These are phyloP conservation scores for Drosophila azteca DNA, from an alignment of 1,140 invertebrate genomes.

Conservation along the genomic window DNA sequence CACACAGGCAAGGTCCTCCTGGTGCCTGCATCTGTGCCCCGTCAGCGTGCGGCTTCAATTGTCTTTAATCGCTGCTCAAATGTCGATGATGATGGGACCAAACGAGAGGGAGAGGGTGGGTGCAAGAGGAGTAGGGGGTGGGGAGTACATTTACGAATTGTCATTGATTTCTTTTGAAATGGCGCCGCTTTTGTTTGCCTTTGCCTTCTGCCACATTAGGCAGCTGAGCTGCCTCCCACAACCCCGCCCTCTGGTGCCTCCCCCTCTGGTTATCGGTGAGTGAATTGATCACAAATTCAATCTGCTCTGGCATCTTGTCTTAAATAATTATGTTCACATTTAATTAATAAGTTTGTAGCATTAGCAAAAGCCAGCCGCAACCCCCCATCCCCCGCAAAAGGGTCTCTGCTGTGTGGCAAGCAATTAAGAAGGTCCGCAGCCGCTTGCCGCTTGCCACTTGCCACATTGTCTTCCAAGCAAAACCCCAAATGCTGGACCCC, in stretches of 20 bases:
- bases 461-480: constrained; percentile 48
- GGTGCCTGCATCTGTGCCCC: constrained; percentile 40
- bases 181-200: constrained; percentile 54
- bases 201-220: constrained; percentile 66
- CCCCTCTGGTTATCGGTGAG: constrained; percentile 11
- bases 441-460: neutral
- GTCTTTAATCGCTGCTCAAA: constrained; percentile 62
- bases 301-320: constrained; percentile 45
- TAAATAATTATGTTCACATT: constrained; percentile 69
- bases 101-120: constrained; percentile 4
- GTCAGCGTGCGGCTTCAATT: constrained; percentile 41
- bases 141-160: constrained; percentile 63
- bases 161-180: constrained; percentile 77
- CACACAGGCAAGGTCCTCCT: constrained; percentile 9
- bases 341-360: constrained; percentile 75
- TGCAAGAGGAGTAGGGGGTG: neutral
- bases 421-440: constrained; percentile 48
- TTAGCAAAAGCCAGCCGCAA: constrained; percentile 26
- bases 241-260: no score
- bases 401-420: constrained; percentile 35
- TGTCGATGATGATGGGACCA: constrained; percentile 42
- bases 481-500: constrained; percentile 52
- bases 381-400: constrained; percentile 43
- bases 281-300: constrained; percentile 70
- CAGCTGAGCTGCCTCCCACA: constrained; percentile 27